Conservation (phyloP, 2,113 vertebrate species). For the Ivindomyrus marchei region DNA sequence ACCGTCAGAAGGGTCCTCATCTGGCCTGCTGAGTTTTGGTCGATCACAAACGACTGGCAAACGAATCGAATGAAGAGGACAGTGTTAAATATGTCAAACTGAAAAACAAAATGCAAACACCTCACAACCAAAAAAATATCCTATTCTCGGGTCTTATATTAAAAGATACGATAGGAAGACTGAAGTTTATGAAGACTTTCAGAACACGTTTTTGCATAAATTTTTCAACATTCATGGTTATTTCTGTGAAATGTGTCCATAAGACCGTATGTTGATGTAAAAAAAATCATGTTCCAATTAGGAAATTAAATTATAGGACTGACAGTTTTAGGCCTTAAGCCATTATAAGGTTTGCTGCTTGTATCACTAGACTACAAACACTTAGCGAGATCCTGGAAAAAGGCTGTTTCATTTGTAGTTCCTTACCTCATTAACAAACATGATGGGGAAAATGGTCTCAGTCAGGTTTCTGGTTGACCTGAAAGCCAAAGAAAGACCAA, state of each 20-base stretch:
- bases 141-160: background rate
- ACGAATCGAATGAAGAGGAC: background rate
- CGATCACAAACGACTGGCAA: conserved; percentile 59
- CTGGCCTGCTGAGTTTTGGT: conserved; percentile 56
- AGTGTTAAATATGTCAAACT: background rate
- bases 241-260: background rate
- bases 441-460: conserved; percentile 68
- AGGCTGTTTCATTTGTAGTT: background rate
- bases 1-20: conserved; percentile 63
- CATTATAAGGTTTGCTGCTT: background rate
- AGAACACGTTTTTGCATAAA: background rate
- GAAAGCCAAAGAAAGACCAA: conserved; percentile 3
- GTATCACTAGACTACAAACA: background rate
- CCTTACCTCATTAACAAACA: conserved; percentile 70
- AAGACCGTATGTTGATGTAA: background rate
- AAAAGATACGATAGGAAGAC: background rate
- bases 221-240: background rate
- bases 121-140: background rate
- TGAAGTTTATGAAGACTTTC: background rate
- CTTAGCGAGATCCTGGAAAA: background rate
- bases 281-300: background rate
- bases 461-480: conserved; percentile 58
- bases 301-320: background rate
- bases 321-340: background rate
- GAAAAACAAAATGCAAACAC: background rate